A percentile compares a stretch with the other conserved stretches of the same genome.
These are phyloP conservation scores for Ceraclea dissimilis DNA, from an alignment of 2,888 invertebrate genomes.

Conservation along the genomic window DNA sequence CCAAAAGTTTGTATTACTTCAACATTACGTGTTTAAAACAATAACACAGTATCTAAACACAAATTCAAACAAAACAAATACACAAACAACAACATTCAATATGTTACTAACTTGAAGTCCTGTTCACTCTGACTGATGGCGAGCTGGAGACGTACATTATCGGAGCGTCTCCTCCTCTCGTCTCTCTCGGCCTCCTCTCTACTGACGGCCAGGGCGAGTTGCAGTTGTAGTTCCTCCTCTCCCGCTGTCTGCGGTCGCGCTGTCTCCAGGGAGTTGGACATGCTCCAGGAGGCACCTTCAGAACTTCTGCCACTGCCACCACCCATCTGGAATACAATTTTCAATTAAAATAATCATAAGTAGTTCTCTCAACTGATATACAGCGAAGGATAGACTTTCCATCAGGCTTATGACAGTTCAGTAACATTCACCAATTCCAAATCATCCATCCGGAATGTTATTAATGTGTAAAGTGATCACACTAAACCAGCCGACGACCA, in stretches of 20 bases:
- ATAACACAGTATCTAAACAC: too few species aligned
- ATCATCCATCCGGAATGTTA: too few species aligned
- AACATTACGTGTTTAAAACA: too few species aligned
- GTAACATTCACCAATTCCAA: too few species aligned
- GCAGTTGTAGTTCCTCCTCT: conserved; percentile 96
- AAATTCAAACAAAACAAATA: too few species aligned
- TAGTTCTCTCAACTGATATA: too few species aligned
- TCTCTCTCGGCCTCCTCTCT: conserved; percentile 98
- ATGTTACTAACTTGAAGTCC: conserved; percentile 73
- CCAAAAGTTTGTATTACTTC: too few species aligned
- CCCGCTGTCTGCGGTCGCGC: conserved; percentile 95
- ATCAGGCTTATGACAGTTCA: too few species aligned
- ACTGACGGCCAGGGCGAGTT: conserved; percentile 96
- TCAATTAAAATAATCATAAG: background rate
- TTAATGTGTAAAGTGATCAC: too few species aligned
- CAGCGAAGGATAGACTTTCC: too few species aligned
- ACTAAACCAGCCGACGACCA: too few species aligned
- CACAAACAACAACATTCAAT: too few species aligned
- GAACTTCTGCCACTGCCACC: conserved; percentile 15
- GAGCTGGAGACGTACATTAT: conserved; percentile 92
- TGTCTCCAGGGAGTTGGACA: conserved; percentile 57
- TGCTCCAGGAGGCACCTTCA: conserved; percentile 12
- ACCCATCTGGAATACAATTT: conserved; percentile 15
- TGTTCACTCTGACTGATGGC: conserved; percentile 92
- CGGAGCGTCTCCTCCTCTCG: conserved; percentile 86